These are phyloP conservation scores for Ellobius talpinus DNA, from an alignment of 2,113 vertebrate genomes.

Conservation along the genomic window DNA sequence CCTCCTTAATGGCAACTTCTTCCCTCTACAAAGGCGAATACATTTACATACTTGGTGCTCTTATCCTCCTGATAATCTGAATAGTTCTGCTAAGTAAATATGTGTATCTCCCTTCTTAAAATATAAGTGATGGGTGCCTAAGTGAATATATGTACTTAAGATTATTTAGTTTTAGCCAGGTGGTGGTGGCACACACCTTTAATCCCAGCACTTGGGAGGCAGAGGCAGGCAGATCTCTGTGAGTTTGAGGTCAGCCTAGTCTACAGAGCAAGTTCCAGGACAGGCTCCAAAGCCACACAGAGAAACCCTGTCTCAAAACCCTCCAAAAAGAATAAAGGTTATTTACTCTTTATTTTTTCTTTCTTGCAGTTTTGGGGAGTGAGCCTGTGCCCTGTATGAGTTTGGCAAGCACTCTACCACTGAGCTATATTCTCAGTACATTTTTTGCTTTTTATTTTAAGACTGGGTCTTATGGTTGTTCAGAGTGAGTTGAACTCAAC, in stretches of 20 bases:
- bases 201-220: too few species aligned
- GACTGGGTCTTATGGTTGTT: background rate
- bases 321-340: background rate
- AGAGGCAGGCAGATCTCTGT: too few species aligned
- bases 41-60: background rate
- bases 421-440: background rate
- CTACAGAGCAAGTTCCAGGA: too few species aligned
- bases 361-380: background rate
- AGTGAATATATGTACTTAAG: background rate
- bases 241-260: too few species aligned
- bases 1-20: background rate
- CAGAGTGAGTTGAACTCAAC: background rate
- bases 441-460: background rate
- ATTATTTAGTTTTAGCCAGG: background rate
- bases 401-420: background rate
- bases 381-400: background rate
- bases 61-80: conserved; percentile 33
- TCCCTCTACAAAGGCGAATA: background rate
- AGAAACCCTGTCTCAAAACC: too few species aligned
- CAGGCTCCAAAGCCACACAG: too few species aligned
- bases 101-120: background rate
- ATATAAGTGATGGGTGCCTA: background rate
- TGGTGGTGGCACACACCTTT: too few species aligned
- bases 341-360: background rate
- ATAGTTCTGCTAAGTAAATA: background rate